Conservation (phyloP, 2,113 vertebrate species). For the Edolisoma coerulescens region DNA sequence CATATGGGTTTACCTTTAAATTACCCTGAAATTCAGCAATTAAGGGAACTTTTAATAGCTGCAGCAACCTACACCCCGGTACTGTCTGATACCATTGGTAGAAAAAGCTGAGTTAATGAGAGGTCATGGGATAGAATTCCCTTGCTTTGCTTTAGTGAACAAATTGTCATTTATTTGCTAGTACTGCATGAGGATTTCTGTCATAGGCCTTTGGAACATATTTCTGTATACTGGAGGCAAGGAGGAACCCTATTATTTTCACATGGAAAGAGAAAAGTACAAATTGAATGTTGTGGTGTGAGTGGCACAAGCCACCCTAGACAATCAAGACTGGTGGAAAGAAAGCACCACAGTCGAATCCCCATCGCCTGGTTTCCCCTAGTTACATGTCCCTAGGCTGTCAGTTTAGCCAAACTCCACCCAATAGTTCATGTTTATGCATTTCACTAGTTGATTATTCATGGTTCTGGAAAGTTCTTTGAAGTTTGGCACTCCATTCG, state of each 20-base stretch:
- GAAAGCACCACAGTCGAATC: too few species aligned
- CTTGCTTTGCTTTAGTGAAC: not conserved
- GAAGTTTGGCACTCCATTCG: too few species aligned
- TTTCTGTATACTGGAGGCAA: not conserved
- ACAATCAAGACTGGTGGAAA: too few species aligned
- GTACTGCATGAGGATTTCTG: not conserved
- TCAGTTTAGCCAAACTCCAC: too few species aligned
- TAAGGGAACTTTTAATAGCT: not conserved
- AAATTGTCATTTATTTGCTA: not conserved
- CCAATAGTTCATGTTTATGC: too few species aligned
- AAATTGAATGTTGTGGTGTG: too few species aligned
- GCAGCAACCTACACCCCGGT: not conserved
- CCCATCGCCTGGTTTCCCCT: too few species aligned
- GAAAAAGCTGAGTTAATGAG: not conserved
- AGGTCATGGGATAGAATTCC: not conserved
- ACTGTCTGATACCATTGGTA: not conserved
- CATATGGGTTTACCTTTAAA: not conserved
- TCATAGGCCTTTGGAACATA: not conserved
- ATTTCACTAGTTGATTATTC: too few species aligned
- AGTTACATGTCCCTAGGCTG: too few species aligned
- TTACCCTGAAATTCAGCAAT: not conserved
- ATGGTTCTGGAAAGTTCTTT: too few species aligned
- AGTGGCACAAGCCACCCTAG: too few species aligned
- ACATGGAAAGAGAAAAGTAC: not conserved
- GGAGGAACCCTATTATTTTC: not conserved